Evolutionary conservation across 64 coral and sea anemone species (phyloP), one percentile per base, ranked within the genome.

Genomic region (Stylophora pistillata): DNA sequence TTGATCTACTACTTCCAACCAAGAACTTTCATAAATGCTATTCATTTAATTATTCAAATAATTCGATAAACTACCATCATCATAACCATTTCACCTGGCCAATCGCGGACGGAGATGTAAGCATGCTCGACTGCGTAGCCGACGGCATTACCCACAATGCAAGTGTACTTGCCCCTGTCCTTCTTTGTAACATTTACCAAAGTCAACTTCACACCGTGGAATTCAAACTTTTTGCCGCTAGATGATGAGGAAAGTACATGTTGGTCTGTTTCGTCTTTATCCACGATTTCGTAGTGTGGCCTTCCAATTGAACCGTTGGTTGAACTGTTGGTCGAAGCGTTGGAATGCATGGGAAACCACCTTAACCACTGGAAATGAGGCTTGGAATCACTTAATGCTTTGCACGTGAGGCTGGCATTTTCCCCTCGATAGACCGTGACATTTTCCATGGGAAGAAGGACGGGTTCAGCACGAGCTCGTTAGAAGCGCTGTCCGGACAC

Each of bases 321-420:
- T n/a, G n/a, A 30, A n/a, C n/a, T 55, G 29, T 91, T 86, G 57
- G 32, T 68, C 53, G 89, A 85, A 53, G 60, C 32, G 31, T 98
- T 98, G 14, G 30, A 69, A 54, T 30, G 34, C 6, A 73, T 55
- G 13, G 55, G 5, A 30, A 69, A 87, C 93, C 86, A 92, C n/a
- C n/a, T n/a, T n/a, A n/a, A n/a, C n/a, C n/a, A n/a, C n/a, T n/a
- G n/a, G n/a, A n/a, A n/a, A n/a, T 98, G 96, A 15, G 96, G 96
- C 89, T 93, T 83, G 6, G 93, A 86, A 55, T 98, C 96, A 55
- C 93, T 95, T 10, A 95, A 30, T 1, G 93, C 93, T 41, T 68
- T 85, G 69, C 96, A 98, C 59, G 34, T 30, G 0, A 98, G 65
- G 1, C 90, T 98, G 5, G 78, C 93, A 83, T 98, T 95, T 27